A percentile compares a stretch with the other conserved stretches of the same genome.
Evolutionary conservation across 2,888 invertebrate genomes (phyloP).

Genomic region (Pheosia tremula): DNA sequence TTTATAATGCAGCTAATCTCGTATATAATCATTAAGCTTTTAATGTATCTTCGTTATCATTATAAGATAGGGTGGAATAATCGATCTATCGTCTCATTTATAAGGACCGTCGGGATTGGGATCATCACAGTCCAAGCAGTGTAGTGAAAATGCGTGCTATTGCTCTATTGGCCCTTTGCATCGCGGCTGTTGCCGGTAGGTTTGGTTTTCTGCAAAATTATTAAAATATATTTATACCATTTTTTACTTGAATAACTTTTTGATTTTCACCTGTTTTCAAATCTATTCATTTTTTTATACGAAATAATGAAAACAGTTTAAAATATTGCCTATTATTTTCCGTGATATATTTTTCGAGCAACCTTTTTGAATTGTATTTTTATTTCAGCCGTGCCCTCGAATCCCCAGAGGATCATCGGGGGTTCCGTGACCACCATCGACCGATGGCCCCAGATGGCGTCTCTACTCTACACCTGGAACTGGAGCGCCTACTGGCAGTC

Average conservation of each 20-base stretch:
- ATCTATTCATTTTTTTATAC: background rate
- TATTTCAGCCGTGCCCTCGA: slow-evolving; percentile 29
- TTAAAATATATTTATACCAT: too few species aligned
- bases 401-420: slow-evolving; percentile 48
- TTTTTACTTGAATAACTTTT: too few species aligned
- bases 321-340: background rate
- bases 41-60: too few species aligned
- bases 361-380: background rate
- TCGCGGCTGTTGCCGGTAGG: slow-evolving; percentile 29
- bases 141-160: slow-evolving; percentile 22
- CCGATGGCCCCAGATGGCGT: slow-evolving; percentile 34
- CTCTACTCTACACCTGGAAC: slow-evolving; percentile 35
- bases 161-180: slow-evolving; percentile 29
- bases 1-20: too few species aligned
- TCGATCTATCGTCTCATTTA: too few species aligned
- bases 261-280: too few species aligned
- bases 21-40: too few species aligned
- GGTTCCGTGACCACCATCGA: slow-evolving; percentile 44
- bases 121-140: background rate
- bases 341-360: background rate
- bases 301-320: background rate
- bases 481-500: slow-evolving; percentile 29
- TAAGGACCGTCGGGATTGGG: background rate
- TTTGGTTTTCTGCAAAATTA: background rate
- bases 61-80: too few species aligned